A percentile compares a stretch with the other conserved stretches of the same genome.
These are phyloP conservation scores for Syngnathus scovelli DNA, from an alignment of 2,113 vertebrate species.

Conservation along the genomic window DNA sequence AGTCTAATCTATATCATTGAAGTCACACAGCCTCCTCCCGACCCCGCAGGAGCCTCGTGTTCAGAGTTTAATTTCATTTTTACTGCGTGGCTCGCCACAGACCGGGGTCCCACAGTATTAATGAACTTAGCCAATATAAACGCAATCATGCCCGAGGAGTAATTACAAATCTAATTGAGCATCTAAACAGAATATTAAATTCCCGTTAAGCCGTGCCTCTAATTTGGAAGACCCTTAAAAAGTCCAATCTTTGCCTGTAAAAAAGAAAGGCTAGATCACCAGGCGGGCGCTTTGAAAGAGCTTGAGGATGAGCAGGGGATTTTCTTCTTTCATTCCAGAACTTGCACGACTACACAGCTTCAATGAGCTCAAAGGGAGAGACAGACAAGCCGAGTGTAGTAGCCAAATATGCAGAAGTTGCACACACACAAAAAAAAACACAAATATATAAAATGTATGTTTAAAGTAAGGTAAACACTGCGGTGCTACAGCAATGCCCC, in stretches of 20 bases:
- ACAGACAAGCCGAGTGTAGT: not conserved
- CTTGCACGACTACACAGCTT: conserved; percentile 18
- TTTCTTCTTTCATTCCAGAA: not conserved
- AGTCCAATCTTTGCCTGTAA: conserved; percentile 56
- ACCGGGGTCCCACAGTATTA: conserved; percentile 58
- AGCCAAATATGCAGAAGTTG: not conserved
- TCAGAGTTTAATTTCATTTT: conserved; percentile 62
- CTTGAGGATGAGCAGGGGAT: conserved; percentile 10
- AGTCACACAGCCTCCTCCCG: conserved; percentile 29
- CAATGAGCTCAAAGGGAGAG: conserved; percentile 11
- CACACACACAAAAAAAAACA: not conserved
- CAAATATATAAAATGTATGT: not conserved
- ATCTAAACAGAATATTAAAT: conserved; percentile 71
- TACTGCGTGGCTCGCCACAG: conserved; percentile 61
- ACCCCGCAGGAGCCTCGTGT: conserved; percentile 29
- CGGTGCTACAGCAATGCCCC: not conserved
- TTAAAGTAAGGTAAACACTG: not conserved
- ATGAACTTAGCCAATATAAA: conserved; percentile 70
- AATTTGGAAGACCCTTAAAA: conserved; percentile 66
- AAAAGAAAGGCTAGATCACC: conserved; percentile 51
- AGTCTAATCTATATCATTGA: conserved; percentile 31
- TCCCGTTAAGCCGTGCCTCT: conserved; percentile 53
- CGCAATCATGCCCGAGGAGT: conserved; percentile 67
- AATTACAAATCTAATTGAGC: conserved; percentile 71
- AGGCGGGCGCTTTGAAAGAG: conserved; percentile 14